Percentiles rank a stretch among this genome's conserved stretches.
These are phyloP conservation scores for Onthophagus sagittarius DNA, from an alignment of 2,888 invertebrate genomes.

Conservation along the genomic window DNA sequence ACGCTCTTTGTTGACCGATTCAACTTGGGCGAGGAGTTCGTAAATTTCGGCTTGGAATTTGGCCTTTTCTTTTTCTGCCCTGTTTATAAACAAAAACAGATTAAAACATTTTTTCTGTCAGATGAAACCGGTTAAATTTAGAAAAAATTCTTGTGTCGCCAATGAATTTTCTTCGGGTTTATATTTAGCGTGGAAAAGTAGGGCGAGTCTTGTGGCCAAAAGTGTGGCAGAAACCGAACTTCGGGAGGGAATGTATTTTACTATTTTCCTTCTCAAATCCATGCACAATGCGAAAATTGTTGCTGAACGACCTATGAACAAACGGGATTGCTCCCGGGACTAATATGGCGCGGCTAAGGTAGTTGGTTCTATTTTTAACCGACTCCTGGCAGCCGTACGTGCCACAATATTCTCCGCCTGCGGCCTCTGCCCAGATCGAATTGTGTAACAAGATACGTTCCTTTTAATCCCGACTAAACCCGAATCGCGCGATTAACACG, in stretches of 20 bases:
- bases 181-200: constrained; percentile 20
- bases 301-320: constrained; percentile 21
- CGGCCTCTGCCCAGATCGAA: constrained; percentile 21
- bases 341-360: constrained; percentile 34
- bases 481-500: neutral
- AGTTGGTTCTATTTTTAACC: constrained; percentile 28
- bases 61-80: constrained; percentile 97
- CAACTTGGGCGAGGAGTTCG: constrained; percentile 93
- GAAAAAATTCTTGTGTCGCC: constrained; percentile 17
- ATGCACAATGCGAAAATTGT: constrained; percentile 14
- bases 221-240: neutral
- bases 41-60: constrained; percentile 99
- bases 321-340: constrained; percentile 27
- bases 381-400: constrained; percentile 17
- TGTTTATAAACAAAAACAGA: constrained; percentile 49
- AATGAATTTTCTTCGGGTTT: constrained; percentile 12
- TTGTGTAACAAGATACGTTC: neutral
- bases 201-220: constrained; percentile 3
- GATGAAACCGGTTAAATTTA: neutral
- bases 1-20: constrained; percentile 91
- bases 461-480: neutral
- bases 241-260: neutral
- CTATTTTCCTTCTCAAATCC: neutral
- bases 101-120: neutral
- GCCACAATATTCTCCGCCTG: constrained; percentile 6